Base-by-base conservation (phyloP, 2,888 invertebrate genomes). In the Patella pellucida region DNA sequence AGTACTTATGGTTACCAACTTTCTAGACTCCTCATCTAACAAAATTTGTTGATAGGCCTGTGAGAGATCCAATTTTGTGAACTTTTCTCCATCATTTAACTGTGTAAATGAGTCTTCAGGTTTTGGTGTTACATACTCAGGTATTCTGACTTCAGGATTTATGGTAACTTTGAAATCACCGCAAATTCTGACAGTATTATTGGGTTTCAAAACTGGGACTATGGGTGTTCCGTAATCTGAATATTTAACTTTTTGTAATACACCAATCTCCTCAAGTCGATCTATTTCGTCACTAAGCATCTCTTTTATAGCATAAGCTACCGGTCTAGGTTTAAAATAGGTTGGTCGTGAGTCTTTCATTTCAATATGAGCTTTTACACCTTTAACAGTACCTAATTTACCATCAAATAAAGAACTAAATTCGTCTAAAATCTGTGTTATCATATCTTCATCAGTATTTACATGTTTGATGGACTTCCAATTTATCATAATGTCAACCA, bases 1-100 rank as follows among this genome's bases (percentile, higher is more conserved):
- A 14, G 83, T 83, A 69, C 83, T 84, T 51, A 84, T 83, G 0
- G 80, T 77, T 2, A 73, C 51, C 23, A 78, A 75, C 23, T 74
- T 19, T 62, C 78, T 73, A 2, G 81, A 80, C 3, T 76, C 77
- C 7, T 76, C 75, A 67, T 82, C 76, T 19, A 83, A 54, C 51
- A 75, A 74, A 12, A 84, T 52, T 52, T 85, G 82, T n/a, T 77
- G 76, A 68, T 76, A 83, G 2, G 82, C 83, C 41, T 83, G 78
- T 7, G 73, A 70, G 9, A 84, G 69, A 62, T 84, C 82, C 19
- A 84, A 52, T 56, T 82, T 84, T 14, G 76, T 76, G 71, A 82
- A 82, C 52, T 72, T 68, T 31, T 71, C 50, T 16, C 77, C 77
- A 67, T 68, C 75, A 16, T 67, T 52, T 7, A 82, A 69, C 7